A percentile compares a stretch with the other conserved stretches of the same genome.
phyloP scores from a whole-genome alignment of 2,888 invertebrate species.

The Coleophora flavipennella region DNA sequence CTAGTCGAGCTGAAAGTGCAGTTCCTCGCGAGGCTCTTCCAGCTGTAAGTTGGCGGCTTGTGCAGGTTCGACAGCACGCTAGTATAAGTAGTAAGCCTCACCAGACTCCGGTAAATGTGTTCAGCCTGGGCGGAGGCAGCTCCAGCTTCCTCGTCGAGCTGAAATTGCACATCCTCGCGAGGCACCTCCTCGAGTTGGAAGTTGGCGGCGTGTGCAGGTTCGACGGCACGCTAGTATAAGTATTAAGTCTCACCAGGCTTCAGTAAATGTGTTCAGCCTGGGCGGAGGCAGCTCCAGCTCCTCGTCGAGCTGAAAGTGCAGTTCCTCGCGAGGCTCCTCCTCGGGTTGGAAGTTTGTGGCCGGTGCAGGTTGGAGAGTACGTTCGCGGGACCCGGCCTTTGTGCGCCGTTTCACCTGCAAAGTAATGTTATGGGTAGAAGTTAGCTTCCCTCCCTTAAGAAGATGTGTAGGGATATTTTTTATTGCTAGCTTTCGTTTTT shows the following conservation, averaged over 20 bases:
- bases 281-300: slow-evolving; percentile 90
- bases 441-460: too few species aligned
- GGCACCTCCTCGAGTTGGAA: slow-evolving; percentile 26
- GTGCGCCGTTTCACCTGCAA: slow-evolving; percentile 73
- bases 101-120: slow-evolving; percentile 83
- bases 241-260: slow-evolving; percentile 76
- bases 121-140: slow-evolving; percentile 83
- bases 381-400: slow-evolving; percentile 69
- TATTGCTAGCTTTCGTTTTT: too few species aligned
- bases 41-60: slow-evolving; percentile 5
- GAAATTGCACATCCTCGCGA: slow-evolving; percentile 92
- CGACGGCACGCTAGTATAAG: too few species aligned
- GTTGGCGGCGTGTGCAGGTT: too few species aligned
- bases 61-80: too few species aligned
- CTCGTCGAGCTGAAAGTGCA: slow-evolving; percentile 98
- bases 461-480: too few species aligned
- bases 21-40: slow-evolving; percentile 76
- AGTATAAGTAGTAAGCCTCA: too few species aligned
- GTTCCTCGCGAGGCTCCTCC: slow-evolving; percentile 77
- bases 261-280: slow-evolving; percentile 85
- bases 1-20: slow-evolving; percentile 98
- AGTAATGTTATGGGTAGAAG: too few species aligned
- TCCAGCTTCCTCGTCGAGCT: slow-evolving; percentile 97
- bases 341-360: slow-evolving; percentile 16
- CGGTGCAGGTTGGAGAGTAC: slow-evolving; percentile 15